Conservation (phyloP, 2,797 vertebrate species). For the Zonotrichia albicollis region DNA sequence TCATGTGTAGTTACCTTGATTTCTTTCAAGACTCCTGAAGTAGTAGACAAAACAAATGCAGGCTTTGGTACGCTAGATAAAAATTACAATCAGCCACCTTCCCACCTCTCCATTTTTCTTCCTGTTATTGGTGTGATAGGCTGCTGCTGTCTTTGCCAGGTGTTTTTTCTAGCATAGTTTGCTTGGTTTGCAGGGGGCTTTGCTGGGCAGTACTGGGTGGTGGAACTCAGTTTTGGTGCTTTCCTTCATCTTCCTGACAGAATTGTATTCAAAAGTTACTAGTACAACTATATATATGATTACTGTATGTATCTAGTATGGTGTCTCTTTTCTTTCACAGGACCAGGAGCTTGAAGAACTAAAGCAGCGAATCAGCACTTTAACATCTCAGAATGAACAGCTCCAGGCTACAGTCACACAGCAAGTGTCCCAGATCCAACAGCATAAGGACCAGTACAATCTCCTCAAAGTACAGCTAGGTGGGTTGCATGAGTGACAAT, state of each 20-base stretch:
- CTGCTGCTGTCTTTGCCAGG: neutral
- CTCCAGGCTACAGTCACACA: conserved; percentile 86
- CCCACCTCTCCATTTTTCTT: fast-evolving
- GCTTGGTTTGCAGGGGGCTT: neutral
- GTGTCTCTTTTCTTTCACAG: conserved; percentile 65
- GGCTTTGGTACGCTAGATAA: neutral
- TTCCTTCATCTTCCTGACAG: neutral
- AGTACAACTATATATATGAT: neutral
- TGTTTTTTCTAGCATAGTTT: neutral
- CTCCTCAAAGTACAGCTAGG: conserved; percentile 96
- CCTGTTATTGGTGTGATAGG: neutral
- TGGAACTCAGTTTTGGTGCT: neutral
- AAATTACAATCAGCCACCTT: fast-evolving
- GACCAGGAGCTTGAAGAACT: conserved; percentile 92
- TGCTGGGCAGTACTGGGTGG: neutral
- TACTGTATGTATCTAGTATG: neutral
- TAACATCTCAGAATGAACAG: conserved; percentile 87
- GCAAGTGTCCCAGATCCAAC: conserved; percentile 93
- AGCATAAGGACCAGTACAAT: conserved; percentile 98
- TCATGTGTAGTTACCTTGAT: neutral
- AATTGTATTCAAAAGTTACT: neutral
- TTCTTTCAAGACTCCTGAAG: neutral
- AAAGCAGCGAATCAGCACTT: conserved; percentile 83
- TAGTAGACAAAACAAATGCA: neutral
- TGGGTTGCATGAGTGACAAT: conserved; percentile 41